Base-by-base conservation (phyloP, 2,888 invertebrate genomes). In the Conistra vaccinii region DNA sequence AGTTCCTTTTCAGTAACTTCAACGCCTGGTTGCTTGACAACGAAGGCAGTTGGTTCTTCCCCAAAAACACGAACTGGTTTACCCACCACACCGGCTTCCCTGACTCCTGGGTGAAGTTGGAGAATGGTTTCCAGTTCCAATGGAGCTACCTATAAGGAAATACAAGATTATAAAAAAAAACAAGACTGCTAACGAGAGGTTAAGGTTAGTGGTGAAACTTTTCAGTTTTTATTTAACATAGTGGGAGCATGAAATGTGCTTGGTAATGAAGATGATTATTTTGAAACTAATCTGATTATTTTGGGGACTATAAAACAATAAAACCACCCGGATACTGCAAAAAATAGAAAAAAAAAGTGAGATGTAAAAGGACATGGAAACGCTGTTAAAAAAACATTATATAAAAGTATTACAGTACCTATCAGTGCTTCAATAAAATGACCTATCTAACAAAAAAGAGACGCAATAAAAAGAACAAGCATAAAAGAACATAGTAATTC, bases 51-150 rank as follows among this genome's bases (percentile, higher is more conserved):
- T 0, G 98, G 98, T 39, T 98, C 92, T 90, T 98, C 98, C 20
- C 98, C 98, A 61, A 97, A 97, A 60, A 92, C 93, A 77, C 97
- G 97, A 86, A 98, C 97, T 0, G 98, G 97, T 76, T 97, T 94
- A 1, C 98, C 98, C 83, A 98, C 97, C 2, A 99, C 98, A 12
- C 98, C 98, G 1, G 97, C 98, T 90, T 99, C 98, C 69, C 96
- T 95, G 4, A 99, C 97, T 69, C 96, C 97, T 1, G 97, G 97
- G 92, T 98, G 97, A 10, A 97, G 96, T 60, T 98, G 94, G 7
- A 99, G 93, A 67, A 99, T 90, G 2, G 97, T 97, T 94, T 99
- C 99, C 69, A 99, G 93, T 93, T 99, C 98, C 5, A 98, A 97
- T 14, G 99, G 99, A 1, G 98, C 97, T n/a, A 97, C 96, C 97